Evolutionary conservation across 2,113 vertebrate genomes (phyloP), one percentile per base, ranked within the genome.

Genomic region (Anseranas semipalmata): DNA sequence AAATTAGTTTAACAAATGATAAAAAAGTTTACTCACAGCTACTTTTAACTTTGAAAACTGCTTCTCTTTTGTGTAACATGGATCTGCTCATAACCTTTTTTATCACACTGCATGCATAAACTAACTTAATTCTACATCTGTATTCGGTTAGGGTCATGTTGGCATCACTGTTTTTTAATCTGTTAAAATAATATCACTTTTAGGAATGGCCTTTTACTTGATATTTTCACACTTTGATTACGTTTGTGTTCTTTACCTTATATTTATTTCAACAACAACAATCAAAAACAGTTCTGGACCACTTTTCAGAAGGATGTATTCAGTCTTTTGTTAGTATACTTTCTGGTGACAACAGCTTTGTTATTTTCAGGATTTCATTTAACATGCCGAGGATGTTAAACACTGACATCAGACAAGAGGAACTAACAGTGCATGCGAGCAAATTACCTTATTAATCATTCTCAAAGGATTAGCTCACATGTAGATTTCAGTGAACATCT

Each of bases 371-470:
- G 22, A 32, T 74, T 90, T 60, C 15, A 67, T 92, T 86, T 93
- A 92, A 70, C 58, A 52, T 73, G 58, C 21, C 50, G 53, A 81
- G 37, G 79, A 91, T 63, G 63, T 92, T 89, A 95, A 92, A n/a
- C 30, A 7, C 39, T 85, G 25, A 78, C 72, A 78, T 76, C 75
- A 67, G 56, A 93, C 56, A 63, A 72, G 63, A 90, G 53, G 52
- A 95, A 71, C 39, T 85, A 84, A 81, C 46, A 78, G 25, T 85
- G 45, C 66, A 53, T 76, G 19, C 68, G 72, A 89, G 75, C 66
- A 80, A 91, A 92, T 87, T 75, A 62, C 53, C 68, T 83, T 78
- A 94, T 79, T 73, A 90, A 74, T 87, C 13, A 52, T 82, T 95
- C 45, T 79, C 86, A 89, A 94, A 92, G 45, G 41, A 78, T 87